These are phyloP conservation scores for Margaritifera margaritifera DNA, from an alignment of 2,888 invertebrate species.

Conservation along the genomic window DNA sequence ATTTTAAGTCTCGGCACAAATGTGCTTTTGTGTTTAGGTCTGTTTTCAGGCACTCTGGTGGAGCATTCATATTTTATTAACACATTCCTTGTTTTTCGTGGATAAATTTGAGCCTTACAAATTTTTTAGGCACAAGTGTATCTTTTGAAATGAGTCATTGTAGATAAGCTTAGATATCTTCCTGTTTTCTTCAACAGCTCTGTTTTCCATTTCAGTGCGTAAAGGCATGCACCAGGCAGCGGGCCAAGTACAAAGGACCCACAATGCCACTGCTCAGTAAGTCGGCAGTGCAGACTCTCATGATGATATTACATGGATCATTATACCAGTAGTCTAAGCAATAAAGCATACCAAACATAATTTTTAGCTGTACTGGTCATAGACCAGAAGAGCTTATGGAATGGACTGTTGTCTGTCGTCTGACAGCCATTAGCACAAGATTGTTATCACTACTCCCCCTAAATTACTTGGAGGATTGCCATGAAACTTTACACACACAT, in stretches of 20 bases:
- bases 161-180: no score
- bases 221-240: slow-evolving; percentile 33
- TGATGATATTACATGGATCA: no score
- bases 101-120: neutral
- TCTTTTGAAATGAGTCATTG: no score
- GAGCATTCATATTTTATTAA: neutral
- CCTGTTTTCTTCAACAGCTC: no score
- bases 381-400: no score
- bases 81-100: neutral
- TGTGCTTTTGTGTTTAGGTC: neutral
- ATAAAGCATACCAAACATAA: no score
- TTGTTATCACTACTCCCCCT: no score
- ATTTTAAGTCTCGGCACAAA: neutral
- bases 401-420: no score
- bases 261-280: slow-evolving; percentile 52
- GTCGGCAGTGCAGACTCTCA: slow-evolving; percentile 10
- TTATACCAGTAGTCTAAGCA: no score
- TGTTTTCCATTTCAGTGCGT: neutral
- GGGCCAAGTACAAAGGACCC: slow-evolving; percentile 34
- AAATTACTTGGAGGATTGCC: no score
- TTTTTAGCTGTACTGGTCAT: no score
- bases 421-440: neutral
- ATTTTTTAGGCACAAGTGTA: neutral
- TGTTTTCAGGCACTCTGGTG: neutral
- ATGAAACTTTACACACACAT: no score